These are phyloP conservation scores for Baryphthengus martii DNA, from an alignment of 2,113 vertebrate species.

Conservation along the genomic window DNA sequence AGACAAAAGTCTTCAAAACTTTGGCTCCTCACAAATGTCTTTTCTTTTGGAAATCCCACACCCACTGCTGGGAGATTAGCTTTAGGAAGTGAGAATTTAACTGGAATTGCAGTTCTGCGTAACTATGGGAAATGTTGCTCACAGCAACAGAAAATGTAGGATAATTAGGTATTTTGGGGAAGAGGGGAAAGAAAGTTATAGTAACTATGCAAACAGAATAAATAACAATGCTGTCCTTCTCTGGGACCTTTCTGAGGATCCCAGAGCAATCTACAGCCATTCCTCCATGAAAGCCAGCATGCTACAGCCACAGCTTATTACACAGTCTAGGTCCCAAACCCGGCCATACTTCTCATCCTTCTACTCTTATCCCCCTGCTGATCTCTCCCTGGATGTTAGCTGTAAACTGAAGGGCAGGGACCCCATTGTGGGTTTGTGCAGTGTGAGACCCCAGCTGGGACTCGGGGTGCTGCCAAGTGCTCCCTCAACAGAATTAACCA, in stretches of 20 bases:
- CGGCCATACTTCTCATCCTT: not conserved
- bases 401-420: not conserved
- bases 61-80: not conserved
- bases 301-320: fast-evolving
- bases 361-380: not conserved
- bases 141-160: conserved; percentile 30
- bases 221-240: not conserved
- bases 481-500: not conserved
- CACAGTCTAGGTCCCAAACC: not conserved
- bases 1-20: conserved; percentile 11
- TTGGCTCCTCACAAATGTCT: not conserved
- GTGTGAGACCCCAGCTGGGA: not conserved
- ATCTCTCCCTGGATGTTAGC: not conserved
- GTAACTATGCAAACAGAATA: not conserved
- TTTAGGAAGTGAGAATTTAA: conserved; percentile 26
- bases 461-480: not conserved
- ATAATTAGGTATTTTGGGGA: conserved; percentile 13
- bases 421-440: fast-evolving
- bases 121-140: conserved; percentile 23
- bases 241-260: not conserved
- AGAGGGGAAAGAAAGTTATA: not conserved
- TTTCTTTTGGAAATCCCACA: conserved; percentile 25
- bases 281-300: not conserved
- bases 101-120: conserved; percentile 18
- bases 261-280: not conserved